phyloP scores from a whole-genome alignment of 2,888 invertebrate genomes.

The Cantharis lateralis region DNA sequence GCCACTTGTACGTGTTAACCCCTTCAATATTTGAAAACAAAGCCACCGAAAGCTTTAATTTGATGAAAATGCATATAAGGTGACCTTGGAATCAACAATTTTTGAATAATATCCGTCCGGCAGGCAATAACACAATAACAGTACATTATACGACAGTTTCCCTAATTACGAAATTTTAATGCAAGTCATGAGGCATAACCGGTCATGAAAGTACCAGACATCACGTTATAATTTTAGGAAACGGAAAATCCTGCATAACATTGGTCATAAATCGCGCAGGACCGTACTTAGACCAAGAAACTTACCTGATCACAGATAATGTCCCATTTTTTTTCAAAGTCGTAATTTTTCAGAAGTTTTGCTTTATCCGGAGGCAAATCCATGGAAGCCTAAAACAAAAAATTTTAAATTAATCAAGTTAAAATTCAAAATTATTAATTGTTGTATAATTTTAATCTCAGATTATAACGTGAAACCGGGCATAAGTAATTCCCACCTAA shows the following conservation, averaged over 20 bases:
- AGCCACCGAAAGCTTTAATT: neutral
- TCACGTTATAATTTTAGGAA: neutral
- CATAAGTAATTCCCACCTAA: too few relatives aligned
- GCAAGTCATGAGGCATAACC: neutral
- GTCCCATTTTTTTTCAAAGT: conserved; percentile 99
- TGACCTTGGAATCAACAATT: neutral
- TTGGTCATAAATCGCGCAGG: neutral
- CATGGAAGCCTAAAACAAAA: conserved; percentile 91
- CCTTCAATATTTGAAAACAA: neutral
- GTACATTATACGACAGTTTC: neutral
- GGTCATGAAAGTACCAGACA: neutral
- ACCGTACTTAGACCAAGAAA: conserved; percentile 8
- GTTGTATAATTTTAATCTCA: too few relatives aligned
- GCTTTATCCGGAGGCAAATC: conserved; percentile 99
- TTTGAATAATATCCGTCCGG: neutral
- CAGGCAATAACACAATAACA: neutral
- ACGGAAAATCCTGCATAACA: neutral
- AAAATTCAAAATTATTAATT: too few relatives aligned
- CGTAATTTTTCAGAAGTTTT: conserved; percentile 92
- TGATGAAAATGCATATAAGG: neutral
- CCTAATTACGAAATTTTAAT: neutral
- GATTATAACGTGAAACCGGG: too few relatives aligned
- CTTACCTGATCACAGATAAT: conserved; percentile 97
- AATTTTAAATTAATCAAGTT: conserved; percentile 3
- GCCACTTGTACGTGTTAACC: neutral